Evolutionary conservation across 1,140 invertebrate genomes (phyloP).

Genomic region (Drosophila sproati): DNA sequence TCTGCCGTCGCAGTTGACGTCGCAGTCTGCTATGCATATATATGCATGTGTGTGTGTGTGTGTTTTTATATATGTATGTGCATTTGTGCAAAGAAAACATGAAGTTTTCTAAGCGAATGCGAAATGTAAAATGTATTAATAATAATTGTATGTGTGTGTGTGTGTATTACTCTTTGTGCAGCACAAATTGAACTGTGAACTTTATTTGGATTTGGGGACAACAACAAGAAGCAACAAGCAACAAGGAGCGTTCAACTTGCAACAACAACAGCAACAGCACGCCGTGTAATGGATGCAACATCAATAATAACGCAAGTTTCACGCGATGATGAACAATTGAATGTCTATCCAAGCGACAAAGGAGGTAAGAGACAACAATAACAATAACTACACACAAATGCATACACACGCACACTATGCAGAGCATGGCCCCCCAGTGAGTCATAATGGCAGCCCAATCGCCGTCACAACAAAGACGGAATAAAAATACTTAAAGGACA

Average conservation of each 20-base stretch:
- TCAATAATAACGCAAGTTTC: conserved; percentile 99
- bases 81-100: conserved; percentile 65
- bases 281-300: conserved; percentile 96
- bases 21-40: conserved; percentile 39
- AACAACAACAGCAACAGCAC: conserved; percentile 38
- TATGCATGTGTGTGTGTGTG: conserved; percentile 16
- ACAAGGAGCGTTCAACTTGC: conserved; percentile 32
- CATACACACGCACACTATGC: neutral
- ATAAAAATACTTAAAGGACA: conserved; percentile 63
- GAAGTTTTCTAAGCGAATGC: conserved; percentile 54
- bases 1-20: conserved; percentile 63
- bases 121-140: conserved; percentile 62
- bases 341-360: conserved; percentile 95
- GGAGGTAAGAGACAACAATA: conserved; percentile 87
- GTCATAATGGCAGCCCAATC: conserved; percentile 52
- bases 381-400: neutral
- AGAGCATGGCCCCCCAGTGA: conserved; percentile 49
- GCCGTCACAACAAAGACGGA: conserved; percentile 80
- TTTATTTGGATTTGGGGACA: conserved; percentile 44
- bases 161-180: conserved; percentile 38
- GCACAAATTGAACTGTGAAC: conserved; percentile 43
- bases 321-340: conserved; percentile 97
- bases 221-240: conserved; percentile 16
- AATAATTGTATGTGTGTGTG: conserved; percentile 65
- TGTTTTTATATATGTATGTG: conserved; percentile 39